Evolutionary conservation across 2,797 vertebrate genomes (phyloP).

Genomic region (Acipenser oxyrinchus): DNA sequence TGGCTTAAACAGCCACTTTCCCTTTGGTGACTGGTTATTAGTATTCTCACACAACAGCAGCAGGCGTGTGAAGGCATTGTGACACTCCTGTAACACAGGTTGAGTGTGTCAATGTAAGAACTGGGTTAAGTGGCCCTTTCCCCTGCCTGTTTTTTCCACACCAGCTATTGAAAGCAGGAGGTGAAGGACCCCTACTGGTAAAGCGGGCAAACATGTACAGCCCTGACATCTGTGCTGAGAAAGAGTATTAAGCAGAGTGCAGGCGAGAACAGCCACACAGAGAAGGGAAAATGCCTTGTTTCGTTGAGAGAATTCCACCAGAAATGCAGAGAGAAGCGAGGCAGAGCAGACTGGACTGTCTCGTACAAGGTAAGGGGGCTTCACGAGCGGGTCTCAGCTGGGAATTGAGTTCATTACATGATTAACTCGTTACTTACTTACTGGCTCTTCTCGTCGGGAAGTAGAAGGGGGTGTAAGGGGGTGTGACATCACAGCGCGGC

Average conservation of each 20-base stretch:
- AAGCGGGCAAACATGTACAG: conserved; percentile 67
- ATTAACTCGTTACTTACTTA: conserved; percentile 24
- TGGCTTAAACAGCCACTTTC: no score
- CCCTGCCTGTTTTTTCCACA: conserved; percentile 35
- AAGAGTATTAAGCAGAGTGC: conserved; percentile 50
- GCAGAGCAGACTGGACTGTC: conserved; percentile 59
- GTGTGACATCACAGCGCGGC: conserved; percentile 26
- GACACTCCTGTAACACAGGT: background rate
- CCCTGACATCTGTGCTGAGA: conserved; percentile 62
- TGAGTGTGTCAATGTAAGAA: background rate
- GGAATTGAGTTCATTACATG: background rate
- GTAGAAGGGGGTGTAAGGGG: conserved; percentile 30
- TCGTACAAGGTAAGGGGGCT: conserved; percentile 64
- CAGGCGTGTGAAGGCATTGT: background rate
- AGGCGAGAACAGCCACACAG: conserved; percentile 52
- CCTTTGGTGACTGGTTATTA: no score
- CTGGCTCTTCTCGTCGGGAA: conserved; percentile 39
- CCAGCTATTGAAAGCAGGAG: conserved; percentile 55
- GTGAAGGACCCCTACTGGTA: conserved; percentile 78
- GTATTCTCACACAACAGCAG: background rate
- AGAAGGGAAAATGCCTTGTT: conserved; percentile 70
- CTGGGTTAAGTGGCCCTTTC: conserved; percentile 6
- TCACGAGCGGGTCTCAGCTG: background rate
- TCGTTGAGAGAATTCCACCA: conserved; percentile 71
- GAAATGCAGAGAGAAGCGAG: conserved; percentile 67